Evolutionary conservation across 2,113 vertebrate genomes (phyloP).

Genomic region (Melozone crissalis): DNA sequence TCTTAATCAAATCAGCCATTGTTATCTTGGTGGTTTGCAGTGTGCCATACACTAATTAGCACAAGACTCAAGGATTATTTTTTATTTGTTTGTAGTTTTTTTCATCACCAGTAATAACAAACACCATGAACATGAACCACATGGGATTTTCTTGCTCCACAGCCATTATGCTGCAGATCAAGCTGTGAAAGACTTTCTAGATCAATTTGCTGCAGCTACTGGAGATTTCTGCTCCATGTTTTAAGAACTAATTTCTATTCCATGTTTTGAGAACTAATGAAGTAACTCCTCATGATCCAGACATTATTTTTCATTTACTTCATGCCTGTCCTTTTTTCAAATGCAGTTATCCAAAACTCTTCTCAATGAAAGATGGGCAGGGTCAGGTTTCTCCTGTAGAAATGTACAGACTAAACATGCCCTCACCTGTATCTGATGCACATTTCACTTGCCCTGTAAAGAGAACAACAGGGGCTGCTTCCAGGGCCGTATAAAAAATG

Average conservation of each 20-base stretch:
- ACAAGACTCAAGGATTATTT: neutral
- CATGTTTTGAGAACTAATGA: neutral
- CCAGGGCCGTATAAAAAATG: neutral
- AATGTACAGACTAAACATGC: neutral
- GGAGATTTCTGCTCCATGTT: neutral
- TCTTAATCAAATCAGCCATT: neutral
- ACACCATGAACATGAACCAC: neutral
- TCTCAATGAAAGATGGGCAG: neutral
- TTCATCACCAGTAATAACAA: neutral
- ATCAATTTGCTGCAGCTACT: neutral
- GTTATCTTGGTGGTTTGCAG: neutral
- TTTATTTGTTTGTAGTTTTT: neutral
- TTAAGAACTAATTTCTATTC: neutral
- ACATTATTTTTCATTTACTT: neutral
- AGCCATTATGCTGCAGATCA: neutral
- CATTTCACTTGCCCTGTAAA: neutral
- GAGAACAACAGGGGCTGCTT: neutral
- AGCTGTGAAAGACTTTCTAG: neutral
- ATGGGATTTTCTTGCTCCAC: neutral
- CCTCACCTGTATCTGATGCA: neutral
- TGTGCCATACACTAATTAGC: neutral
- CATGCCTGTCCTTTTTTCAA: neutral
- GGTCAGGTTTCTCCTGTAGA: neutral
- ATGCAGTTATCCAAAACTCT: neutral
- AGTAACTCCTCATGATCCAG: neutral